Evolutionary conservation across 2,888 invertebrate species (phyloP).

Genomic region (Amblyjoppa proteus): DNA sequence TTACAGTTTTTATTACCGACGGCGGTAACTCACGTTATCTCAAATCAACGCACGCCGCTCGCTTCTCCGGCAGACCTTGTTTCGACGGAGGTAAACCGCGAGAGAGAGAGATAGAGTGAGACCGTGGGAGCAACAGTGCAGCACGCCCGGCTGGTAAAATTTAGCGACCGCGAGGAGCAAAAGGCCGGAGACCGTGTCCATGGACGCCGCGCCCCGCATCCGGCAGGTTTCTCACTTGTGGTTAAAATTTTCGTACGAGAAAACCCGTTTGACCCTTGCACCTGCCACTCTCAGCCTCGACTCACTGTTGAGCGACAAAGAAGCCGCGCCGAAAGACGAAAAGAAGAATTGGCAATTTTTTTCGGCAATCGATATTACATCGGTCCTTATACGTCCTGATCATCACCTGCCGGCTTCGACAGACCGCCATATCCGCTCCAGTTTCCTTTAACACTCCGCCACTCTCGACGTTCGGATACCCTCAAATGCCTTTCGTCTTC

Average conservation of each 20-base stretch:
- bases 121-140: conserved; percentile 22
- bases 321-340: conserved; percentile 15
- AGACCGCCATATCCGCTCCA: conserved; percentile 57
- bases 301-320: background rate
- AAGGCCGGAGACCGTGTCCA: background rate
- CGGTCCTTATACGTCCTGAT: conserved; percentile 7
- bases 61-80: background rate
- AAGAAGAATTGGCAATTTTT: conserved; percentile 21
- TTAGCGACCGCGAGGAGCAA: background rate
- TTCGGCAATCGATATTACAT: conserved; percentile 39
- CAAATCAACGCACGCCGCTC: background rate
- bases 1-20: background rate
- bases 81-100: background rate
- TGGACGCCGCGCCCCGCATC: conserved; percentile 15
- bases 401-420: conserved; percentile 39
- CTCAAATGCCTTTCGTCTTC: background rate
- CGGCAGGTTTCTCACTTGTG: conserved; percentile 36
- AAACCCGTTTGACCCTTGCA: conserved; percentile 18
- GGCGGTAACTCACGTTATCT: background rate
- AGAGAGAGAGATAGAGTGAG: background rate
- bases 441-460: background rate
- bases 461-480: background rate
- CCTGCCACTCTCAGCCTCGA: background rate
- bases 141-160: conserved; percentile 1
- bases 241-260: conserved; percentile 14